A percentile compares a stretch with the other conserved stretches of the same genome.
Conservation (phyloP, 2,888 invertebrate genomes). For the Ephialtes manifestator region DNA sequence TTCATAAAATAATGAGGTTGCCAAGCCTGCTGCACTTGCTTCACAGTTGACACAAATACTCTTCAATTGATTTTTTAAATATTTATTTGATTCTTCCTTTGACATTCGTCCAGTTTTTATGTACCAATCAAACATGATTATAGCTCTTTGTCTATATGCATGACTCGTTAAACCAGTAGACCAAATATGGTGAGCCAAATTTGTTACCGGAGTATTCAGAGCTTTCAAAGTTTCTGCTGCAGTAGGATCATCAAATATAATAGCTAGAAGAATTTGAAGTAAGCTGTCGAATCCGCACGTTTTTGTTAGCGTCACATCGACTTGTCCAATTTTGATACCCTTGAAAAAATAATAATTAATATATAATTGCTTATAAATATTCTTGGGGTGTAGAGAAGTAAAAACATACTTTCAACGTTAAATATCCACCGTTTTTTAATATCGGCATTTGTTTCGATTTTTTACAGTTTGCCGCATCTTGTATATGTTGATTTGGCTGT, state of each 20-base stretch:
- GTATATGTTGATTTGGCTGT: no score
- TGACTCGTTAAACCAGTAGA: not conserved
- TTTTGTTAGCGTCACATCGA: not conserved
- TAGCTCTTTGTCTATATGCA: not conserved
- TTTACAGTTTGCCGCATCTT: no score
- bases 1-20: not conserved
- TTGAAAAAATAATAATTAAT: no score
- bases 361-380: no score
- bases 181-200: not conserved
- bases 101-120: not conserved
- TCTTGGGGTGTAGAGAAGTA: no score
- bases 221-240: not conserved
- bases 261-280: not conserved
- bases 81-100: not conserved
- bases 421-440: no score
- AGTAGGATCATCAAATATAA: not conserved
- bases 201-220: not conserved
- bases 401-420: no score
- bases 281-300: not conserved
- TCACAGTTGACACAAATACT: not conserved
- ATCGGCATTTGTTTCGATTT: no score
- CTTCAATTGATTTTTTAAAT: not conserved
- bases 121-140: not conserved
- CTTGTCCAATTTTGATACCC: not conserved
- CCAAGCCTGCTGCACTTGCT: not conserved